Evolutionary conservation across 2,888 invertebrate genomes (phyloP).

Genomic region (Protula sp.): DNA sequence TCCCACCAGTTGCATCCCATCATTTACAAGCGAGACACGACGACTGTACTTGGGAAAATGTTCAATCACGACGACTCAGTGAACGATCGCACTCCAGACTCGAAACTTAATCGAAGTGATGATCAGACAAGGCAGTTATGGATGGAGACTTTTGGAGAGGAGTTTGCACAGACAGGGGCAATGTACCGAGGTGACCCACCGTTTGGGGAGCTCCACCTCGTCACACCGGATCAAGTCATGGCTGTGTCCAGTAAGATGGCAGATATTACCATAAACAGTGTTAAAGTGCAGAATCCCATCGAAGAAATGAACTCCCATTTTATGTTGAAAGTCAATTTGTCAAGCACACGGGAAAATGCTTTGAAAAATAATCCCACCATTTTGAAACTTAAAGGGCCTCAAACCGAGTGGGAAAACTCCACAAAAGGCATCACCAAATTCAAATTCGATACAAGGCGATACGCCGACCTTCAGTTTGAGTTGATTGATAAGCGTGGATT

Average conservation of each 20-base stretch:
- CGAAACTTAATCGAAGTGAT: constrained; percentile 53
- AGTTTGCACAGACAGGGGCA: constrained; percentile 52
- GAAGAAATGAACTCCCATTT: constrained; percentile 28
- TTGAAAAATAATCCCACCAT: constrained; percentile 13
- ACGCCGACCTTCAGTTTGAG: constrained; percentile 40
- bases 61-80: constrained; percentile 57
- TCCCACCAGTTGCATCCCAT: constrained; percentile 55
- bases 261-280: constrained; percentile 26
- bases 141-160: constrained; percentile 51
- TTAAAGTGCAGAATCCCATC: constrained; percentile 20
- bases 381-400: constrained; percentile 28
- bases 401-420: constrained; percentile 39
- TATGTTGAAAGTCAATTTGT: constrained; percentile 26
- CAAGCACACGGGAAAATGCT: constrained; percentile 2
- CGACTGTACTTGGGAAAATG: constrained; percentile 40
- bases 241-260: constrained; percentile 43
- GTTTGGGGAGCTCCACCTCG: constrained; percentile 48
- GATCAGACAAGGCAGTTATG: constrained; percentile 54
- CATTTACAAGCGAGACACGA: constrained; percentile 43
- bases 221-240: constrained; percentile 39
- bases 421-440: constrained; percentile 45
- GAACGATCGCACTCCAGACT: constrained; percentile 53
- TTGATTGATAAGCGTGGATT: constrained; percentile 44
- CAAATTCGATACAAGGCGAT: constrained; percentile 50
- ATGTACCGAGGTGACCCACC: constrained; percentile 56